Percentiles rank a stretch among this genome's conserved stretches.
Evolutionary conservation across 2,113 vertebrate species (phyloP).

Genomic region (Petrocephalus microphthalmus): DNA sequence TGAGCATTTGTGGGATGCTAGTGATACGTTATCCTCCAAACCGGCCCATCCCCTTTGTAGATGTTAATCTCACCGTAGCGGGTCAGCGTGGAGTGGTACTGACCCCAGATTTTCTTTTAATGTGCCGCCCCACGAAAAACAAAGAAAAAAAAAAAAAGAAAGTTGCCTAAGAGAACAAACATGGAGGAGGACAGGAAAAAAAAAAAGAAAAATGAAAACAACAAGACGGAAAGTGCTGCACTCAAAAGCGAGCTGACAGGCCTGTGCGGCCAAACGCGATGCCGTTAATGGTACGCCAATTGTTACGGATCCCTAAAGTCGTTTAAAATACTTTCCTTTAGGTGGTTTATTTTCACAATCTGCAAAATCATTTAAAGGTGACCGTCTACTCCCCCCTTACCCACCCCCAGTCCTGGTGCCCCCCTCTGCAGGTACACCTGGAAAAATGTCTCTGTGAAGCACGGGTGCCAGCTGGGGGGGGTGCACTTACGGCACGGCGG

Average conservation of each 20-base stretch:
- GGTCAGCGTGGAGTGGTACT: background rate
- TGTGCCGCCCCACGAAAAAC: background rate
- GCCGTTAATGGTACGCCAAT: background rate
- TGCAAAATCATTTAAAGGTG: too few relatives aligned
- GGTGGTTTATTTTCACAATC: background rate
- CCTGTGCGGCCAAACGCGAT: background rate
- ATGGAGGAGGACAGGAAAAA: background rate
- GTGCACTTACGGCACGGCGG: too few relatives aligned
- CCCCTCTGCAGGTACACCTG: background rate
- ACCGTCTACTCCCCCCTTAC: too few relatives aligned
- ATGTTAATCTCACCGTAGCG: constrained; percentile 26
- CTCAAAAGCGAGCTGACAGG: background rate
- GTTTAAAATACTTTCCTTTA: too few relatives aligned
- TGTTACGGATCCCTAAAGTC: background rate
- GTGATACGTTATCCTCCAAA: constrained; percentile 10
- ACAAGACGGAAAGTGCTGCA: background rate
- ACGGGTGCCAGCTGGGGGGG: background rate
- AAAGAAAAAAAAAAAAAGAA: background rate
- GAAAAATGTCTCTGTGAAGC: background rate
- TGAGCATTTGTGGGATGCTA: constrained; percentile 8
- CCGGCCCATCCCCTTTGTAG: constrained; percentile 19
- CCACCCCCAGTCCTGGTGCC: background rate
- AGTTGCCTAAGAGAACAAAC: background rate
- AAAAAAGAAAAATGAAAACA: background rate
- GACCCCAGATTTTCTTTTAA: constrained; percentile 8